Conservation (phyloP, 2,888 invertebrate genomes). For the Laothoe populi region DNA sequence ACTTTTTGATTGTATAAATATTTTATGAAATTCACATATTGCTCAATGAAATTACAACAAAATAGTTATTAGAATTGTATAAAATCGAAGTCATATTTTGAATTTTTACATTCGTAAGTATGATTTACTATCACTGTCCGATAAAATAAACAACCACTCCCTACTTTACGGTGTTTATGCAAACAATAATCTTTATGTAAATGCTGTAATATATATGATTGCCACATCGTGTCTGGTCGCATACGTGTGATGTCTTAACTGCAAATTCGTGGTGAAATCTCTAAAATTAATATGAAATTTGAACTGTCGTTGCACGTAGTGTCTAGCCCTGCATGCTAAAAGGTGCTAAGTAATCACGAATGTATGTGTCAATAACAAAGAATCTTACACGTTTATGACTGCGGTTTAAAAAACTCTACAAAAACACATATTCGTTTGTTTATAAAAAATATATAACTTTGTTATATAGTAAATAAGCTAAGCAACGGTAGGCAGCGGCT, state of each 20-base stretch:
- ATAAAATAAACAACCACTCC: too few species aligned
- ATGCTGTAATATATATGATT: background rate
- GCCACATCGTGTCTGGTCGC: background rate
- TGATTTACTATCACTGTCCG: too few species aligned
- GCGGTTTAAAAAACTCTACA: background rate
- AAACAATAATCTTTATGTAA: background rate
- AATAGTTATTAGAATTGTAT: too few species aligned
- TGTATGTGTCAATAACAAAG: background rate
- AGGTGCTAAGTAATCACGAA: slow-evolving; percentile 7
- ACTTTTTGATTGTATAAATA: too few species aligned
- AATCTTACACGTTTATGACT: background rate
- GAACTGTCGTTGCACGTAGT: background rate
- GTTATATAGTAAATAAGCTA: too few species aligned
- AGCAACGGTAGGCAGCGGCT: too few species aligned
- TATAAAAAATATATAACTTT: too few species aligned
- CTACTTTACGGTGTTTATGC: background rate
- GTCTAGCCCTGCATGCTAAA: slow-evolving; percentile 16
- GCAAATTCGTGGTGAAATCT: slow-evolving; percentile 9
- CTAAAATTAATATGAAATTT: background rate
- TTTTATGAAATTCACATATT: too few species aligned
- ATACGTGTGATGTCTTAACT: background rate
- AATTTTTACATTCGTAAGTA: too few species aligned
- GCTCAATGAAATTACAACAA: too few species aligned
- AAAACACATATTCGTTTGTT: background rate
- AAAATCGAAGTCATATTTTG: too few species aligned